Base-by-base conservation (phyloP, 1,140 invertebrate species). In the Tetramorium parvispinum region DNA sequence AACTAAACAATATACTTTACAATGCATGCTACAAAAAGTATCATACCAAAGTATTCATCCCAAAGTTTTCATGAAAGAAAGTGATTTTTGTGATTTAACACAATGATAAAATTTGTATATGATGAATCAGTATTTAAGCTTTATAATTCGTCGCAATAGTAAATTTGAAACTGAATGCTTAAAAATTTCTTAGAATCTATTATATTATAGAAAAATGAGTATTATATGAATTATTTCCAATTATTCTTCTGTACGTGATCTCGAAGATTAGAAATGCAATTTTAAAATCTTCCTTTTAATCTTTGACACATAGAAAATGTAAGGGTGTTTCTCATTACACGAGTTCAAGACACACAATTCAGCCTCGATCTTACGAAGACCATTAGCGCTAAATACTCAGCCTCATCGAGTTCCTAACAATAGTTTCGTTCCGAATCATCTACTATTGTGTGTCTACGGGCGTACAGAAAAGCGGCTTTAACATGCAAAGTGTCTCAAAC, bases 401-500 rank as follows among this genome's bases (percentile, higher is more conserved):
- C 63, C 6, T 49, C 66, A 46, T 75, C 68, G 79, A 61, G 40
- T 75, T 83, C 21, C n/a, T 59, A 83, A 83, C 55, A 83, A 83
- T 55, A 24, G 40, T 73, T 73, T 59, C 37, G 40, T 73, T 73
- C 18, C 79, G 53, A 73, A 82, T 82, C 66, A 82, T 82, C 40
- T 13, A 37, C 49, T 24, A 51, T 49, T 82, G 24, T 73, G 24
- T 73, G 66, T 73, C 68, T 75, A 61, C 53, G 40, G 5, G 40
- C 24, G 53, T 68, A 40, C 40, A 83, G 79, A 83, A 83, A 32
- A 83, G 40, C 55, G 24, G 40, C 68, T 83, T 83, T 83, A 83
- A 40, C 68, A 59, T 83, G 79, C 79, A 83, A 82, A 82, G 24
- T 82, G 66, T 82, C 37, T 71, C 18, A 55, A 82, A 82, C 79